phyloP scores from a whole-genome alignment of 2,888 invertebrate species.

The Macaria liturata region DNA sequence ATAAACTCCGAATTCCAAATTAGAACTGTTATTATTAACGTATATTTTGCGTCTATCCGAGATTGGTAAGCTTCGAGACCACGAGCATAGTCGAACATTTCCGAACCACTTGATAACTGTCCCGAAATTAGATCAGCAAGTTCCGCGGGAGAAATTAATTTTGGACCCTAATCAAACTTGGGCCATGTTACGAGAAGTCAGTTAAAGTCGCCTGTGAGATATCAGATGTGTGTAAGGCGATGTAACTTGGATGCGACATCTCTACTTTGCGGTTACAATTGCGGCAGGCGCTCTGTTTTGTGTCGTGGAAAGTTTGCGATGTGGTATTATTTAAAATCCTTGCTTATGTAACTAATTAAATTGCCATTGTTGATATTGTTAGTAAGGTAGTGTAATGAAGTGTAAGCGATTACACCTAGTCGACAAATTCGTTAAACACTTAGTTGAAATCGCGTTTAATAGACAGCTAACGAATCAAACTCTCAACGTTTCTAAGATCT shows the following conservation, averaged over 20 bases:
- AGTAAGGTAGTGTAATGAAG: too few relatives aligned
- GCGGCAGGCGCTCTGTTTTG: conserved; percentile 6
- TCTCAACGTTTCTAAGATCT: too few relatives aligned
- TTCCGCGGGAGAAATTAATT: conserved; percentile 44
- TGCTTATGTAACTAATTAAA: too few relatives aligned
- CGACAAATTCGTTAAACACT: too few relatives aligned
- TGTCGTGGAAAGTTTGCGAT: too few relatives aligned
- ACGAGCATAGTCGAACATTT: conserved; percentile 38
- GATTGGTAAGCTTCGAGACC: conserved; percentile 15
- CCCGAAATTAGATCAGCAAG: conserved; percentile 38
- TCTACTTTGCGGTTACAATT: conserved; percentile 19
- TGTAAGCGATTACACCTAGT: too few relatives aligned
- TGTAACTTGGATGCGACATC: conserved; percentile 16
- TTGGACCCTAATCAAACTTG: conserved; percentile 52
- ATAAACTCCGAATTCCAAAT: conserved; percentile 1
- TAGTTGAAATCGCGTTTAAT: too few relatives aligned
- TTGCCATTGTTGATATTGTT: too few relatives aligned
- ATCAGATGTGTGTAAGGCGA: conserved; percentile 23
- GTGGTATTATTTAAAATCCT: too few relatives aligned
- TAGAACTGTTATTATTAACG: conserved; percentile 18
- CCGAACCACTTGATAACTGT: conserved; percentile 42
- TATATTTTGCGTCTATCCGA: conserved; percentile 21
- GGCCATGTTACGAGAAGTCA: conserved; percentile 39
- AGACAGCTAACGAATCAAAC: too few relatives aligned
- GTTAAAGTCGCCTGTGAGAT: conserved; percentile 31